Percentiles rank a stretch among this genome's conserved stretches.
Evolutionary conservation across 2,888 invertebrate genomes (phyloP).

Genomic region (Cheilosia soror): DNA sequence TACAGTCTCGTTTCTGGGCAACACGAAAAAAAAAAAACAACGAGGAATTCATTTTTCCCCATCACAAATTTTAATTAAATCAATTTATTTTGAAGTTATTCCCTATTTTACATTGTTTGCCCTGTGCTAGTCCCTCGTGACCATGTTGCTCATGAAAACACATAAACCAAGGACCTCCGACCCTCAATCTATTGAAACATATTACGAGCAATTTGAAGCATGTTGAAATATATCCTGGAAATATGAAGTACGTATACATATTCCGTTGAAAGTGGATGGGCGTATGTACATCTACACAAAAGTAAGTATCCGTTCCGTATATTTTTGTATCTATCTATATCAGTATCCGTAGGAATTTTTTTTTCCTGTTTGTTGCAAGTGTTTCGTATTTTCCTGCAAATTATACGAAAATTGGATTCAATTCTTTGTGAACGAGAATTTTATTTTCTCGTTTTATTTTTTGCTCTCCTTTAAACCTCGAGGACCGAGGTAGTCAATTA

Average conservation of each 20-base stretch:
- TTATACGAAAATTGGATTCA: constrained; percentile 65
- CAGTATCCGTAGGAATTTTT: background rate
- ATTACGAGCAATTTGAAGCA: constrained; percentile 42
- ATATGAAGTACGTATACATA: constrained; percentile 26
- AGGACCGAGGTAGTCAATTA: constrained; percentile 61
- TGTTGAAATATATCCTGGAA: constrained; percentile 35
- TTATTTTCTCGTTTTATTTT: background rate
- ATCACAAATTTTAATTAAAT: constrained; percentile 60
- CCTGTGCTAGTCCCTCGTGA: constrained; percentile 1
- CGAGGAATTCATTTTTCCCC: constrained; percentile 11
- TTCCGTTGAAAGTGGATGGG: background rate
- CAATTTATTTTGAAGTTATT: constrained; percentile 49
- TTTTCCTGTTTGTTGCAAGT: constrained; percentile 12
- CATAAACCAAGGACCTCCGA: constrained; percentile 19
- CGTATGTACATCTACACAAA: constrained; percentile 18
- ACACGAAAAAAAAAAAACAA: background rate
- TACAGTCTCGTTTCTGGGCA: background rate
- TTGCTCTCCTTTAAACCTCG: constrained; percentile 9
- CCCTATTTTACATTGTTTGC: constrained; percentile 14
- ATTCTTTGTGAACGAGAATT: constrained; percentile 40
- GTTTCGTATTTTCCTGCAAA: constrained; percentile 56
- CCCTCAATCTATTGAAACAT: constrained; percentile 32
- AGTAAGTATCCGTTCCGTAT: background rate
- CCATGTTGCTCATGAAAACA: constrained; percentile 19
- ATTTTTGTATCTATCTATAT: background rate